Percentiles rank a stretch among this genome's conserved stretches.
These are phyloP conservation scores for Carassius auratus DNA, from an alignment of 2,113 vertebrate species.

Conservation along the genomic window DNA sequence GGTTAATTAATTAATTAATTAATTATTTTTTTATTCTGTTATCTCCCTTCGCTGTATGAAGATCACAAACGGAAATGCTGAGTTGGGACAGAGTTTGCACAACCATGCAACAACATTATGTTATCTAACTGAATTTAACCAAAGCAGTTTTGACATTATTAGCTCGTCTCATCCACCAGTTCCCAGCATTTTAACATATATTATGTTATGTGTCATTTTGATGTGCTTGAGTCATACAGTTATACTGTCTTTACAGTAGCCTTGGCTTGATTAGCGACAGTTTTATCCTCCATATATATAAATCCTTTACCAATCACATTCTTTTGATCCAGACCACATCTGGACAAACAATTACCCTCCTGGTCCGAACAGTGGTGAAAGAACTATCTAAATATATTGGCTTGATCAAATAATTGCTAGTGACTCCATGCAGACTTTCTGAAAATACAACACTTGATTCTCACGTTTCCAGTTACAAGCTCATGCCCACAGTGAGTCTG, in stretches of 20 bases:
- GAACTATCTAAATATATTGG: conserved; percentile 62
- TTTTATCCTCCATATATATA: conserved; percentile 34
- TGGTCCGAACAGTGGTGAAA: conserved; percentile 50
- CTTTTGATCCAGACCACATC: conserved; percentile 62
- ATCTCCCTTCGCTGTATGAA: not conserved
- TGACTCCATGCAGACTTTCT: conserved; percentile 58
- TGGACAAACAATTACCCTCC: conserved; percentile 59
- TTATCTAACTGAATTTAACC: not conserved
- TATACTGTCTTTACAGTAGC: not conserved
- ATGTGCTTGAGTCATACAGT: not conserved
- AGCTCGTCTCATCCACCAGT: too few relatives aligned
- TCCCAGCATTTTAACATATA: not conserved
- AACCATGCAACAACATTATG: not conserved
- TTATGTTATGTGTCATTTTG: not conserved
- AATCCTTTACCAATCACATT: conserved; percentile 43
- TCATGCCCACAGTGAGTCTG: conserved; percentile 50
- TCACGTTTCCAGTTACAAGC: conserved; percentile 55
- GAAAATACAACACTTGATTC: conserved; percentile 60
- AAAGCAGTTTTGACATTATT: too few relatives aligned
- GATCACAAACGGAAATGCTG: not conserved
- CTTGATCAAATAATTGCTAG: conserved; percentile 63
- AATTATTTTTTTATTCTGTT: not conserved
- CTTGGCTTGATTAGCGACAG: not conserved
- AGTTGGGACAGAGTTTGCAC: not conserved
- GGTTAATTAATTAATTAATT: too few relatives aligned